Evolutionary conservation across 1,140 invertebrate species (phyloP).

Genomic region (Reticulitermes speratus): DNA sequence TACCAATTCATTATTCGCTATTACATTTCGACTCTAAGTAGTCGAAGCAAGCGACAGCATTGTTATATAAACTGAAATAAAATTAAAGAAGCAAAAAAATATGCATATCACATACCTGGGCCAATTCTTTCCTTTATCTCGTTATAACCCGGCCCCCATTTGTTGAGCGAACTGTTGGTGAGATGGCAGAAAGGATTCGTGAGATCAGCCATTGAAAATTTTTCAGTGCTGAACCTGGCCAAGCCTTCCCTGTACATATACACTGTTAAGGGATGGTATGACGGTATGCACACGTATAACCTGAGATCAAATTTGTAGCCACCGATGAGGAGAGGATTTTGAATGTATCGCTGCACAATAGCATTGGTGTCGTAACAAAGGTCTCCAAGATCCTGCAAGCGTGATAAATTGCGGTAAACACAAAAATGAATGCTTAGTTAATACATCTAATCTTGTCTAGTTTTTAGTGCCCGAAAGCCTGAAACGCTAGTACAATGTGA

Average conservation of each 20-base stretch:
- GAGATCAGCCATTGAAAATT: slow-evolving; percentile 77
- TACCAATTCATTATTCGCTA: no score
- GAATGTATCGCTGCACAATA: slow-evolving; percentile 80
- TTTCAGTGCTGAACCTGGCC: slow-evolving; percentile 77
- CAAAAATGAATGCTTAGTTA: no score
- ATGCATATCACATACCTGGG: slow-evolving; percentile 55
- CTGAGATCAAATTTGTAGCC: slow-evolving; percentile 87
- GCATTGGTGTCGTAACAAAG: slow-evolving; percentile 66
- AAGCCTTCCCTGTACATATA: slow-evolving; percentile 83
- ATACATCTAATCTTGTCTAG: no score
- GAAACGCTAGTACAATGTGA: no score
- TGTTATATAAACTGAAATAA: no score
- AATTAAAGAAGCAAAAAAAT: no score
- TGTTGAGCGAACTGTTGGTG: slow-evolving; percentile 86
- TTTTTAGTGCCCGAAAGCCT: no score
- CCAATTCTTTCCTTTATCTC: slow-evolving; percentile 78
- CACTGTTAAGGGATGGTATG: slow-evolving; percentile 75
- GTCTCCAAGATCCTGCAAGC: slow-evolving; percentile 68
- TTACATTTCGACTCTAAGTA: no score
- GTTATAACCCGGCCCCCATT: slow-evolving; percentile 71
- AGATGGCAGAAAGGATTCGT: slow-evolving; percentile 86
- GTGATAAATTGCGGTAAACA: neutral
- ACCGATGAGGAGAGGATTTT: slow-evolving; percentile 80
- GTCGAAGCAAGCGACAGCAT: no score
- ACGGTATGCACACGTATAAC: slow-evolving; percentile 81